phyloP scores from a whole-genome alignment of 2,113 vertebrate genomes.

The Neodontobutis hainanensis region DNA sequence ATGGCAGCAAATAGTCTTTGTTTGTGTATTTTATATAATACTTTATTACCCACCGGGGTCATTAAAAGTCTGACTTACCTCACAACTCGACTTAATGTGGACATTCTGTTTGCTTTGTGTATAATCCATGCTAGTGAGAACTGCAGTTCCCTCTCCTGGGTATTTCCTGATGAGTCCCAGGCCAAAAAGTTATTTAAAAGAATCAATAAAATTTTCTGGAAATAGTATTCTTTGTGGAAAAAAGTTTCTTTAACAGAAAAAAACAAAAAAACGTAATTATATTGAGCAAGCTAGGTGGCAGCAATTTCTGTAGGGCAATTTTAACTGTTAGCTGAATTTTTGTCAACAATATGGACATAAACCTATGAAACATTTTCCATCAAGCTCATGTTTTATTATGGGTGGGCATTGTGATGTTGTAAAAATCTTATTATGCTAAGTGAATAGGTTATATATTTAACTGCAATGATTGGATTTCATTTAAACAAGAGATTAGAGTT shows the following conservation, averaged over 20 bases:
- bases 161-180: conserved; percentile 6
- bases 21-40: background rate
- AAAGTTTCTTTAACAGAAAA: background rate
- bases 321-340: conserved; percentile 1
- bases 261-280: too few relatives aligned
- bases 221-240: background rate
- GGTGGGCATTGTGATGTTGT: too few relatives aligned
- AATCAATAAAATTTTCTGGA: conserved; percentile 17
- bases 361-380: too few relatives aligned
- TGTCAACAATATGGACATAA: too few relatives aligned
- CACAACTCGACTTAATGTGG: conserved; percentile 6
- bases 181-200: conserved; percentile 8
- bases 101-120: conserved; percentile 2
- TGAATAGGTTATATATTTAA: too few relatives aligned
- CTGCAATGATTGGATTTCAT: too few relatives aligned
- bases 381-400: too few relatives aligned
- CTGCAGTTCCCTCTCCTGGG: conserved; percentile 2
- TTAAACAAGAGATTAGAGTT: background rate
- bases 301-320: too few relatives aligned
- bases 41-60: background rate
- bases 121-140: conserved; percentile 18
- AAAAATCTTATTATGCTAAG: too few relatives aligned
- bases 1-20: conserved; percentile 2
- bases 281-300: too few relatives aligned
- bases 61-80: conserved; percentile 15